These are phyloP conservation scores for Nudaria mundana DNA, from an alignment of 2,888 invertebrate species.

Conservation along the genomic window DNA sequence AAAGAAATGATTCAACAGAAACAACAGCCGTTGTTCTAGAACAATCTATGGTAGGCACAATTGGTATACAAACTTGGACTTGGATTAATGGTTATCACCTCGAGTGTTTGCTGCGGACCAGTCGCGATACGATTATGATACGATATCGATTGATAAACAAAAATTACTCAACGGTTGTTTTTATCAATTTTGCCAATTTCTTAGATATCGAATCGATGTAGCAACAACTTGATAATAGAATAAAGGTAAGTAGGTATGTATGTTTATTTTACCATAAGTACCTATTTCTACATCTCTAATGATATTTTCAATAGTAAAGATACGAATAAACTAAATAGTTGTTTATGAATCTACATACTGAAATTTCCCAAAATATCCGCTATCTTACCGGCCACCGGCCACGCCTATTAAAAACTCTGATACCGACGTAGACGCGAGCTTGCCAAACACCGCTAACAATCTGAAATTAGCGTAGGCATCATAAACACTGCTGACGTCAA, in stretches of 20 bases:
- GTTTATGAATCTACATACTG: too few relatives aligned
- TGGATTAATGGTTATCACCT: not conserved
- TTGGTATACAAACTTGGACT: not conserved
- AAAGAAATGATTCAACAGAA: not conserved
- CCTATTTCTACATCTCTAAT: too few relatives aligned
- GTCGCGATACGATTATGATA: slow-evolving; percentile 10
- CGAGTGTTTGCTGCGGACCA: slow-evolving; percentile 2
- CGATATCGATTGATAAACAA: slow-evolving; percentile 10
- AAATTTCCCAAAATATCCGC: too few relatives aligned
- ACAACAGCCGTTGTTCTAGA: slow-evolving; percentile 1
- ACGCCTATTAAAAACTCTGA: slow-evolving; percentile 1
- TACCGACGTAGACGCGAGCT: slow-evolving; percentile 8
- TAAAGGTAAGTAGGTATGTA: too few relatives aligned
- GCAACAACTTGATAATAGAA: too few relatives aligned
- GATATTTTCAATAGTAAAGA: too few relatives aligned
- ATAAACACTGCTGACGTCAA: slow-evolving; percentile 30
- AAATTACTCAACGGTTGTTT: not conserved
- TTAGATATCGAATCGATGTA: not conserved
- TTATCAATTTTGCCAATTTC: slow-evolving; percentile 6
- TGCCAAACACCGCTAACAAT: slow-evolving; percentile 8
- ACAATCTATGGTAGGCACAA: not conserved
- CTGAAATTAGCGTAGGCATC: slow-evolving; percentile 19
- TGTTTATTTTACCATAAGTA: too few relatives aligned
- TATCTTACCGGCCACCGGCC: not conserved
- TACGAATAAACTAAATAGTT: too few relatives aligned